Conservation (phyloP, 2,113 vertebrate genomes). For the Notechis scutatus region DNA sequence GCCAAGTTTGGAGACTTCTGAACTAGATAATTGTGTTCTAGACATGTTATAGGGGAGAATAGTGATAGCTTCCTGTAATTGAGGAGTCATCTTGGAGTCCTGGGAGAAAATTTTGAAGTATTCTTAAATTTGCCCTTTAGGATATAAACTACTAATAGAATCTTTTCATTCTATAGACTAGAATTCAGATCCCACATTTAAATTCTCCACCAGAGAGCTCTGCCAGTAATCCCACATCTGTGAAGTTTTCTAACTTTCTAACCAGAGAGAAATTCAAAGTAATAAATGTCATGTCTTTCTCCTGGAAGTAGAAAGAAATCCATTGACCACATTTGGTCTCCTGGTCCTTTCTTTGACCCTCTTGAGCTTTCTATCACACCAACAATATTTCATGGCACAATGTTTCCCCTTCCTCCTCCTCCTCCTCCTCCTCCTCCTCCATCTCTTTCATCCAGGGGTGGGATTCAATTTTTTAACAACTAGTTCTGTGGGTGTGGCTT, state of each 20-base stretch:
- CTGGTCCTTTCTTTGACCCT: not conserved
- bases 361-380: not conserved
- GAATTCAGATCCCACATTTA: not conserved
- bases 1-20: not conserved
- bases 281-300: not conserved
- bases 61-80: conserved; percentile 50
- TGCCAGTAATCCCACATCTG: conserved; percentile 24
- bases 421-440: too few species aligned
- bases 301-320: not conserved
- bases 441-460: too few species aligned
- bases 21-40: conserved; percentile 57
- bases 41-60: conserved; percentile 59
- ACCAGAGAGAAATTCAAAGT: not conserved
- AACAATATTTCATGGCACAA: not conserved
- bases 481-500: too few species aligned
- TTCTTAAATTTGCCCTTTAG: conserved; percentile 38
- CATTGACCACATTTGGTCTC: not conserved
- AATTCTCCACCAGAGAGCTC: conserved; percentile 34
- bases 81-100: conserved; percentile 41
- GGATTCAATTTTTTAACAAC: too few species aligned
- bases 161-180: not conserved
- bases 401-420: not conserved
- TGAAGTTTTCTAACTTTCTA: not conserved
- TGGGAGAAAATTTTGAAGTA: conserved; percentile 40
- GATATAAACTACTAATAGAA: conserved; percentile 10